Conservation (phyloP, 2,113 vertebrate species). For the Lamprotornis superbus region DNA sequence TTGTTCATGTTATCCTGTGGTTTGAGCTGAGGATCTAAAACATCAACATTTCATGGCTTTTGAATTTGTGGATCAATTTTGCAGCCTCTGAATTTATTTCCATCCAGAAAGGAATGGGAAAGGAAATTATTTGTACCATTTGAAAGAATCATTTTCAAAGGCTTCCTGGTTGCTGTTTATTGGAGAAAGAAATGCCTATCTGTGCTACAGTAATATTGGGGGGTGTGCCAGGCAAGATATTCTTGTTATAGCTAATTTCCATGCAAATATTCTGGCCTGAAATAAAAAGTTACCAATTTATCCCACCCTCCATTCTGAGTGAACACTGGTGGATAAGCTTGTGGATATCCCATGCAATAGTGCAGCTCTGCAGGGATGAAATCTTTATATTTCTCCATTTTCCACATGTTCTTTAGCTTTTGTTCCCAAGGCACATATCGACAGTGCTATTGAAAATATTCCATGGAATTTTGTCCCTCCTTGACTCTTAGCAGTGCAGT, state of each 20-base stretch:
- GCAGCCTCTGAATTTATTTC: neutral
- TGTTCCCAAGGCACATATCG: neutral
- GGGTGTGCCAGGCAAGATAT: neutral
- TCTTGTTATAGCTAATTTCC: neutral
- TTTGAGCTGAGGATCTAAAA: neutral
- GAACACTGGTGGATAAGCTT: neutral
- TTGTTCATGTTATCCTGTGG: neutral
- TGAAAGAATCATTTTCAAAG: neutral
- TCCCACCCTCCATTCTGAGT: neutral
- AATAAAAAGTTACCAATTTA: neutral
- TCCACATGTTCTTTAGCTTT: neutral
- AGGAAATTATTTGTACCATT: neutral
- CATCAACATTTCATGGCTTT: neutral
- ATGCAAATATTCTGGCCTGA: neutral
- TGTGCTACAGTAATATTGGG: neutral
- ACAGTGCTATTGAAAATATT: neutral
- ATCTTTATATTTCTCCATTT: neutral
- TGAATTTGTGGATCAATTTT: neutral
- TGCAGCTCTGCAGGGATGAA: neutral
- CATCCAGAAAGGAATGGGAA: neutral
- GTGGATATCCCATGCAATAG: neutral
- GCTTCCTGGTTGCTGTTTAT: neutral
- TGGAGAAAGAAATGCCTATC: constrained; percentile 21
- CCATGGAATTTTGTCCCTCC: neutral
- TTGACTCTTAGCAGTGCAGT: neutral